Evolutionary conservation across 2,888 invertebrate genomes (phyloP), one percentile per base, ranked within the genome.

Genomic region (Calliphora vomitoria): DNA sequence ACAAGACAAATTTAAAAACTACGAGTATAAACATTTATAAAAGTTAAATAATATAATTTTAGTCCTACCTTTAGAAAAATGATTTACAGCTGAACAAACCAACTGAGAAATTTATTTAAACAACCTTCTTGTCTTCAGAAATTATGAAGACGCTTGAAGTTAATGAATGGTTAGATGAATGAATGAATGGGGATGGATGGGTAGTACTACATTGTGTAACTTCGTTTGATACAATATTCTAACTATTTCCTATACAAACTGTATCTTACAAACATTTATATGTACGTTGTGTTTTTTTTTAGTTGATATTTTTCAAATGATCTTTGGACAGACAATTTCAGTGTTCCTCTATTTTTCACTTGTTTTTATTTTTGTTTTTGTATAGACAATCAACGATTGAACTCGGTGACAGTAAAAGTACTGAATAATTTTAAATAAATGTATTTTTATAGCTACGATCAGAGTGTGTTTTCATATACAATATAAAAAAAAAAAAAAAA

Each of bases 341-440:
- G 85, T 88, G 84, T 81, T 90, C 87, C 89, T 91, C 90, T 91
- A 90, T 90, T 90, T 91, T 91, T 91, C 90, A 91, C 90, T 91
- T 83, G 71, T 53, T 58, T 13, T 78, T 78, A 89, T 47, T 55
- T 62, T 79, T 72, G 35, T 71, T 90, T 35, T 68, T 68, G 50
- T 83, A 69, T 62, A 76, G n/a, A 78, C 79, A 79, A 82, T 86
- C 78, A 85, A 87, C 74, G 87, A 83, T 86, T 91, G 90, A 90
- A 90, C 90, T 88, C 90, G 89, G 89, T 90, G 91, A 90, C 90
- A 91, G 90, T 84, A 84, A 76, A 87, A 86, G 85, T 84, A 86
- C 88, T 85, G 83, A 88, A 88, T 85, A 88, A 82, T 87, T 88
- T 83, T 68, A 83, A 83, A 86, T 83, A 83, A 83, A 87, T 81